Percentiles rank a stretch among this genome's conserved stretches.
phyloP scores from a whole-genome alignment of 2,888 invertebrate genomes.

The Malacosoma neustria region DNA sequence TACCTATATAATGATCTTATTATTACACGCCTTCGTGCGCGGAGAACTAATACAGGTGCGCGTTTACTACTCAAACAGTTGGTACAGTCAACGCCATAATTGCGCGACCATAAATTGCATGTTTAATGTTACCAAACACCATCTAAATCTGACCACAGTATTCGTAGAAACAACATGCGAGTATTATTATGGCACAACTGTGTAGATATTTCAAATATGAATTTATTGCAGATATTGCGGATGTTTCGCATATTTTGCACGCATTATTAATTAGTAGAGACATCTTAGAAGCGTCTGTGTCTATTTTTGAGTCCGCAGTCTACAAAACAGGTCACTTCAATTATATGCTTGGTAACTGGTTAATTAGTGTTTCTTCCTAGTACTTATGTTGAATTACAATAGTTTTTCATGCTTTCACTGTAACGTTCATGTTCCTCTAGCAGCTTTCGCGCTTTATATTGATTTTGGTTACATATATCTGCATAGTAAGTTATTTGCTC shows the following conservation, averaged over 20 bases:
- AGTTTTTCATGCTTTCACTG: too few relatives aligned
- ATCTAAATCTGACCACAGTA: neutral
- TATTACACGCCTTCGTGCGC: conserved; percentile 27
- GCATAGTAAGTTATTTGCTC: too few relatives aligned
- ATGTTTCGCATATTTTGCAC: conserved; percentile 4
- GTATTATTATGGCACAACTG: neutral
- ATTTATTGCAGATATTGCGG: neutral
- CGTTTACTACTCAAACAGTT: neutral
- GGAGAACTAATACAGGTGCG: conserved; percentile 21
- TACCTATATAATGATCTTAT: conserved; percentile 25
- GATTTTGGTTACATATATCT: too few relatives aligned
- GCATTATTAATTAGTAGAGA: neutral
- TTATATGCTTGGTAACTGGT: neutral
- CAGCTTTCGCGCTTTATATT: too few relatives aligned
- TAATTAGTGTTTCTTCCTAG: neutral
- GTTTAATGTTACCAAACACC: neutral
- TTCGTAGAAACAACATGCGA: neutral
- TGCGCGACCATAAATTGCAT: neutral
- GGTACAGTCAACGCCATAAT: neutral
- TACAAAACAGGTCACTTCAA: neutral
- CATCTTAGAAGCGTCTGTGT: neutral
- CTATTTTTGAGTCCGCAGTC: neutral
- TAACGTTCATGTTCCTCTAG: too few relatives aligned
- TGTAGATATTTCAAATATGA: neutral
- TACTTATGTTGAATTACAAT: neutral